Evolutionary conservation across 2,113 vertebrate species (phyloP).

Genomic region (Ailuropoda melanoleuca): DNA sequence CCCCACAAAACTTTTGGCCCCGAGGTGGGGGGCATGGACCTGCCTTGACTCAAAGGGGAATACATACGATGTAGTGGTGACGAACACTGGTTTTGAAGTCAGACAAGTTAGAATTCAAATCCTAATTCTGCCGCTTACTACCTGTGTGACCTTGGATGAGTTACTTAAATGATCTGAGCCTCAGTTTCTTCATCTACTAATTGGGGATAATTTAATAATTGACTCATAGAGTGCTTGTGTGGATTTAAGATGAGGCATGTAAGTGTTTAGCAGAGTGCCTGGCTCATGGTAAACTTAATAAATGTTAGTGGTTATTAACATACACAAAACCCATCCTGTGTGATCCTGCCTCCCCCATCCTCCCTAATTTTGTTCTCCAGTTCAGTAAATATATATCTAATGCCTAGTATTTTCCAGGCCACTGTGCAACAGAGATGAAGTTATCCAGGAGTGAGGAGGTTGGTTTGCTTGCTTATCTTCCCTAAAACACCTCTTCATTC

Average conservation of each 20-base stretch:
- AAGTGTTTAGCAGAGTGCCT: conserved; percentile 5
- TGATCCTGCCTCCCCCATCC: not conserved
- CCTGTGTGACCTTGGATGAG: not conserved
- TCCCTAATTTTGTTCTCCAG: conserved; percentile 27
- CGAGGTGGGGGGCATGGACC: not conserved
- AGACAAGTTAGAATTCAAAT: conserved; percentile 31
- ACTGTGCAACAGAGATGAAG: not conserved
- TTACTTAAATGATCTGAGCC: conserved; percentile 5
- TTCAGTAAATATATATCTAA: conserved; percentile 10
- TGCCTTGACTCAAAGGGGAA: not conserved
- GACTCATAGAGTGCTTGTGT: not conserved
- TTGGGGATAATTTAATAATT: not conserved
- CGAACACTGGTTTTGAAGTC: not conserved
- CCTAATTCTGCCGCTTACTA: not conserved
- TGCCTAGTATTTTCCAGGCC: conserved; percentile 1
- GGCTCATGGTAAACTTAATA: not conserved
- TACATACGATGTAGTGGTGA: not conserved
- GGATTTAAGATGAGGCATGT: conserved; percentile 11
- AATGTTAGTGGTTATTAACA: not conserved
- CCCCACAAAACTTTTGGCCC: not conserved
- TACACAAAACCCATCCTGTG: not conserved
- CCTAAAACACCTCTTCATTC: conserved; percentile 18
- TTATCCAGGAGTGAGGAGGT: not conserved
- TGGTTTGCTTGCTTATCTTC: conserved; percentile 19
- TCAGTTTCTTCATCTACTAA: conserved; percentile 52